Evolutionary conservation across 1,140 invertebrate species (phyloP).

Genomic region (Temnothorax curvispinosus): DNA sequence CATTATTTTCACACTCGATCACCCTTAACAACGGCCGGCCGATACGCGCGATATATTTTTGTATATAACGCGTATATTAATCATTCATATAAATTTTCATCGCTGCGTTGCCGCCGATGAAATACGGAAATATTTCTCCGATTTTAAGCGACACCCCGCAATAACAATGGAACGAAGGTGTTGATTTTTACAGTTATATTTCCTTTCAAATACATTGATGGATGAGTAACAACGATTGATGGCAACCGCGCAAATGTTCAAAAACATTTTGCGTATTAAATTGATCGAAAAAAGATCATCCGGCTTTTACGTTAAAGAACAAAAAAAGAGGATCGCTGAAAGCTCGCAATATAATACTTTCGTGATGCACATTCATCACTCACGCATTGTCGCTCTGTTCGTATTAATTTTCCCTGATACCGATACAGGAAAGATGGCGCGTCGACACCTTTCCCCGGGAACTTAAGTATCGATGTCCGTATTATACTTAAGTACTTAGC

Average conservation of each 20-base stretch:
- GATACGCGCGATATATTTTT: neutral
- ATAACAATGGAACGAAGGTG: neutral
- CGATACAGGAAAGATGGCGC: neutral
- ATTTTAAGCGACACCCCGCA: neutral
- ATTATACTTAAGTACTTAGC: neutral
- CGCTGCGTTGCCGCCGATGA: neutral
- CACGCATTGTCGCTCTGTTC: neutral
- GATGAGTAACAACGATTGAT: neutral
- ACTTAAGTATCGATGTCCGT: constrained; percentile 1
- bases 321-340: neutral
- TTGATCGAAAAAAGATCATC: neutral
- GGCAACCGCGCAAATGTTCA: neutral
- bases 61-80: constrained; percentile 5
- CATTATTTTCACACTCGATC: neutral
- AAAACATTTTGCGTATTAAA: neutral
- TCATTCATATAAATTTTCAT: neutral
- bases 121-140: neutral
- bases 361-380: constrained; percentile 26
- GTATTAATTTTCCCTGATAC: constrained; percentile 10
- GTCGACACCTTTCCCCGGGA: neutral
- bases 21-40: neutral
- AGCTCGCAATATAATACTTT: neutral
- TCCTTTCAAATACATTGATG: neutral
- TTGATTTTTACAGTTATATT: constrained; percentile 3
- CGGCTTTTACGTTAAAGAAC: neutral